Evolutionary conservation across 2,797 vertebrate genomes (phyloP), one percentile per base, ranked within the genome.

Genomic region (Chromis chromis): DNA sequence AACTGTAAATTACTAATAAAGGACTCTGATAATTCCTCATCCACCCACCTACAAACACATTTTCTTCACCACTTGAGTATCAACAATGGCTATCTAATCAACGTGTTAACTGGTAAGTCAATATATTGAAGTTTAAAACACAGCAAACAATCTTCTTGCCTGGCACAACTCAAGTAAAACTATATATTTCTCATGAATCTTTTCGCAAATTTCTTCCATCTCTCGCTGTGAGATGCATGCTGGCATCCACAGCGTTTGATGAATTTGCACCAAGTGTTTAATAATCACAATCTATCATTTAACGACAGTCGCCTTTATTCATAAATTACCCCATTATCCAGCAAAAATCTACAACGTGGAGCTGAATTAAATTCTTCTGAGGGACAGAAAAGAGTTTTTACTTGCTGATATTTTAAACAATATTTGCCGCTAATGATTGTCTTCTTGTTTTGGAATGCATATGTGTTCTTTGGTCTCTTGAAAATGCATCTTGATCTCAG

Each of bases 161-260:
- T 42, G 40, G 25, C 50, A 46, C 10, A n/a, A 40, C 28, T 44
- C 0, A 1, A 4, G 36, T 21, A 52, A 17, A 52, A 54, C 25
- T 67, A 22, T 14, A 14, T 21, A 16, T 39, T 14, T 54, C 24
- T 24, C 59, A 61, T 68, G 36, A 14, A 59, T 75, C 48, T 57
- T 46, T 65, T 59, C n/a, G 39, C 36, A 69, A 25, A 58, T 49
- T 65, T 49, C 28, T 48, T 27, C 44, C 52, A 28, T 49, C 46
- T 60, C 28, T n/a, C 5, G 56, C 33, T 56, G 40, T 12, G 9
- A 36, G 61, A 16, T 33, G 14, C 22, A 17, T 54, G 59, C 59
- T 74, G 53, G 39, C 66, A 52, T 25, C 7, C 56, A 13, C 24
- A 50, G 49, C 21, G 24, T 61, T 57, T 76, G 69, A 81, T 68